Evolutionary conservation across 2,113 vertebrate genomes (phyloP), one percentile per base, ranked within the genome.

Genomic region (Ibidorhyncha struthersii): DNA sequence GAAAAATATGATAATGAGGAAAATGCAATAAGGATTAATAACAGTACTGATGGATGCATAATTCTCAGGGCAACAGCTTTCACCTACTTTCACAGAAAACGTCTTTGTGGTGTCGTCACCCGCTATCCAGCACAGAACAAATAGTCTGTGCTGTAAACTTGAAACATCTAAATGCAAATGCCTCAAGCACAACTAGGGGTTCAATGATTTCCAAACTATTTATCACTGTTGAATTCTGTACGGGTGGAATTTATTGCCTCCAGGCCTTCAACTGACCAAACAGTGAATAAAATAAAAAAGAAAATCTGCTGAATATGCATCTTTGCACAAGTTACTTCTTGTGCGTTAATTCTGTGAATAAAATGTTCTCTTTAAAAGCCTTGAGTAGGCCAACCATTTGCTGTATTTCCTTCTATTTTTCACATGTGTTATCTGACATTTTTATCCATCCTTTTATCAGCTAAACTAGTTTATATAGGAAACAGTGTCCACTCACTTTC

Each of bases 151-250:
- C 59, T 89, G 62, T 55, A 96, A 95, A 87, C 62, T n/a, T 81
- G 79, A 97, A 96, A 95, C 80, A 93, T 49, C 77, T 87, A 96
- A 96, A 97, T 78, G 85, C 76, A 95, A 96, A 95, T 72, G 87
- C 91, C 93, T 81, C 26, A 41, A 96, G 91, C 91, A 79, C 55
- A 96, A 82, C 61, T 32, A 80, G 49, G 10, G 55, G 23, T 78
- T 95, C 82, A 92, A 59, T 93, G 71, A 94, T 92, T 95, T 96
- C 62, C 63, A 92, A 92, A 95, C 91, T 97, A 95, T 95, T 97
- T 95, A 97, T 97, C 93, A 96, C 77, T 84, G 73, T 41, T 96
- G 56, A 92, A 84, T 95, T 95, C 70, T 83, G 41, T 90, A 61
- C 38, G 62, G 85, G 77, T 93, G 90, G 93, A 95, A 98, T 96